Conservation (phyloP, 2,888 invertebrate genomes). For the Dinocampus coccinellae region DNA sequence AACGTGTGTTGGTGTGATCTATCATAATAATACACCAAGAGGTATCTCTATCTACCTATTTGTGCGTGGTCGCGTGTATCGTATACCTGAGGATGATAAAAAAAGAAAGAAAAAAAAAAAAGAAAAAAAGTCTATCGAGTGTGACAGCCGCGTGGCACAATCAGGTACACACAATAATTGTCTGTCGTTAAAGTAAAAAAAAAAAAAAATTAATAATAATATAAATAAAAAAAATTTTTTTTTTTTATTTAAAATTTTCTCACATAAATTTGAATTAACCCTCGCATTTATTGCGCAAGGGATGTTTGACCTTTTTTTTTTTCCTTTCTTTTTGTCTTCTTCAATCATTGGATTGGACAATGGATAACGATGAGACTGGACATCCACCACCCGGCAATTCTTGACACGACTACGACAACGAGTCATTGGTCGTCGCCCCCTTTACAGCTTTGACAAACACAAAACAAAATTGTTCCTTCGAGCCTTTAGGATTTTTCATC, state of each 20-base stretch:
- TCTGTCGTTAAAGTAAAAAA: slow-evolving; percentile 17
- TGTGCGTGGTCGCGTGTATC: background rate
- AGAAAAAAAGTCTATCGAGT: background rate
- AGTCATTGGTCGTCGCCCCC: background rate
- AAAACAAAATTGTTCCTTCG: background rate
- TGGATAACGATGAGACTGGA: background rate
- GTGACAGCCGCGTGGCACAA: slow-evolving; percentile 19
- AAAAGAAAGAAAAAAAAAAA: background rate
- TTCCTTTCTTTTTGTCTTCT: background rate
- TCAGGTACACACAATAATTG: slow-evolving; percentile 8
- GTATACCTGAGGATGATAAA: background rate
- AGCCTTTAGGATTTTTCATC: background rate
- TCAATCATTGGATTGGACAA: slow-evolving; percentile 1
- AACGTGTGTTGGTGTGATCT: background rate
- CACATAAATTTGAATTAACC: slow-evolving; percentile 1
- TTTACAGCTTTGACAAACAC: background rate
- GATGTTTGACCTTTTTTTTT: background rate
- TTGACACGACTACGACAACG: too few species aligned
- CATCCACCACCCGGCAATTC: background rate
- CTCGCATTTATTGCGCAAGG: background rate
- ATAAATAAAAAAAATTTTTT: background rate
- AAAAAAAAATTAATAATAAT: slow-evolving; percentile 20
- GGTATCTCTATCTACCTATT: background rate
- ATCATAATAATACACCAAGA: background rate
- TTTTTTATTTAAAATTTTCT: background rate